Conservation (phyloP, 1,140 invertebrate species). For the Metopolophium dirhodum region DNA sequence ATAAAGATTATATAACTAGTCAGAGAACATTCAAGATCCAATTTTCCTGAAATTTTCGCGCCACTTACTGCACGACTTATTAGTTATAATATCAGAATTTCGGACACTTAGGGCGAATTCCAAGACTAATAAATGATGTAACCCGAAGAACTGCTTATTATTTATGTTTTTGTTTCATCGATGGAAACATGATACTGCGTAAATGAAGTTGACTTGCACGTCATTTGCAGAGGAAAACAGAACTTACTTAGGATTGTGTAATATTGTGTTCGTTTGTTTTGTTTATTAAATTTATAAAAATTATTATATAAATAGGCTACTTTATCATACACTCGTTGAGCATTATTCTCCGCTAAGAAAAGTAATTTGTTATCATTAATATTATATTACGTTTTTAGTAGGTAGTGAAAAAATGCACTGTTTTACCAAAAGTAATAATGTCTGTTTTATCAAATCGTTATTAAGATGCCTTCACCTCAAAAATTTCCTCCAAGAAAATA, state of each 20-base stretch:
- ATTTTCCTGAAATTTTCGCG: neutral
- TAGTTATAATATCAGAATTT: neutral
- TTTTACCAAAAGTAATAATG: slow-evolving; percentile 7
- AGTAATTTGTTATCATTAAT: slow-evolving; percentile 11
- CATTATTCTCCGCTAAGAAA: neutral
- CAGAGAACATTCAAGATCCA: neutral
- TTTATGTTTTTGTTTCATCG: neutral
- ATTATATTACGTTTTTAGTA: neutral
- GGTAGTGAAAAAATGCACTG: neutral
- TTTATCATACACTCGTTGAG: neutral
- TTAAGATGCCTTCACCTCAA: neutral
- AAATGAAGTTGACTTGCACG: neutral
- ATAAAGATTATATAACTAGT: neutral
- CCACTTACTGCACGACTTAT: neutral
- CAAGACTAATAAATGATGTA: neutral
- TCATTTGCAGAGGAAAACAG: neutral
- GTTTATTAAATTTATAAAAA: neutral
- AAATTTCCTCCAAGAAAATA: neutral
- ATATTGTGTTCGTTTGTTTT: neutral
- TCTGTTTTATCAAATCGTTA: neutral
- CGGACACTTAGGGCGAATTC: accelerated
- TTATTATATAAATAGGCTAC: neutral
- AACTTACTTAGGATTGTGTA: neutral
- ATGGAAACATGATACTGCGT: neutral
- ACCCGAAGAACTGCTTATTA: neutral